Base-by-base conservation (phyloP, 2,113 vertebrate genomes). In the Chaetodon auriga region DNA sequence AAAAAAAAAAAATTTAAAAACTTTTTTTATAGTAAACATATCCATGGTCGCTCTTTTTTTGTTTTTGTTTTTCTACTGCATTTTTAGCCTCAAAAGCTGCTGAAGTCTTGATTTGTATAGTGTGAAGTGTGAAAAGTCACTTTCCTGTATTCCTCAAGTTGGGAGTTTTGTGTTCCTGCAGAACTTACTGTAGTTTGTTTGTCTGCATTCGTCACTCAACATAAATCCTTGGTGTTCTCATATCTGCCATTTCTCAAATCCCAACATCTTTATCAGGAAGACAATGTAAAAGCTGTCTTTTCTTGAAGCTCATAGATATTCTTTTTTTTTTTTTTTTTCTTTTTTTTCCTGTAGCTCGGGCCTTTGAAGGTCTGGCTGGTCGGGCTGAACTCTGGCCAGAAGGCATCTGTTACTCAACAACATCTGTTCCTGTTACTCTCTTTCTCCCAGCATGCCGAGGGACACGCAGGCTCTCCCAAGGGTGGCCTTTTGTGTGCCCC, bases 371-470 rank as follows among this genome's bases (percentile, higher is more conserved):
- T 93, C 94, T 92, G 89, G 95, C 95, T 93, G 95, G 94, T 96
- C 90, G 95, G 94, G 93, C 95, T 94, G 95, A 95, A 95, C 95
- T 92, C 92, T 93, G 95, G 96, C 96, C 96, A 97, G 96, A 95
- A 97, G 94, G 96, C 97, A 96, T 97, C 97, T 98, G 97, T 97
- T 97, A 95, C 96, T 95, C 95, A 87, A 95, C 96, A 97, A 97
- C 98, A 98, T 99, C 98, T 99, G 98, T 96, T 96, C 93, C 96
- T 94, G 94, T 95, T 96, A 93, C 96, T 96, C 96, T 95, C 95
- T 94, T 94, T 94, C 95, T 95, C 92, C 96, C 95, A 96, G 95
- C 96, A 95, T 94, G 95, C 97, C 94, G 92, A 94, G 96, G 96
- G 96, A 95, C 95, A 94, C 87, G 75, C 89, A 91, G 94, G 95